Evolutionary conservation across 2,113 vertebrate species (phyloP).

Genomic region (Salvelinus namaycush): DNA sequence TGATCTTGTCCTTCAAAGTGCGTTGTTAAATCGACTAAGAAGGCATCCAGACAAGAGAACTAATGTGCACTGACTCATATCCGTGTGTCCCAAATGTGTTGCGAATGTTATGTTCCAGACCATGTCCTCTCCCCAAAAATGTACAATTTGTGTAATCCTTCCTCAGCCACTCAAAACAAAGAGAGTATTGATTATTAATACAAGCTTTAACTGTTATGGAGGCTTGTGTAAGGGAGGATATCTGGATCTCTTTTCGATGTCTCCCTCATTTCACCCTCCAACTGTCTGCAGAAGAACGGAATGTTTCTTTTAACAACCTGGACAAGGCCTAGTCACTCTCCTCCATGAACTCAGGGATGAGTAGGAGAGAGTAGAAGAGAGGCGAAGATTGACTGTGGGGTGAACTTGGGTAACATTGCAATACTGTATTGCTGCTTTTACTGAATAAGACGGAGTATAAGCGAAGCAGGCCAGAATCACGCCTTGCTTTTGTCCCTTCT

Average conservation of each 20-base stretch:
- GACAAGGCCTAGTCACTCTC: slow-evolving; percentile 42
- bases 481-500: slow-evolving; percentile 34
- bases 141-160: not conserved
- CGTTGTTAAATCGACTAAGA: not conserved
- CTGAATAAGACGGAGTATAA: not conserved
- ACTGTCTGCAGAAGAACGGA: not conserved
- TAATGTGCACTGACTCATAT: not conserved
- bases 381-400: slow-evolving; percentile 26
- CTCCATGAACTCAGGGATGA: slow-evolving; percentile 29
- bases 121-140: not conserved
- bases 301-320: slow-evolving; percentile 32
- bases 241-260: not conserved
- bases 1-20: not conserved
- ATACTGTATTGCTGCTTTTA: slow-evolving; percentile 13
- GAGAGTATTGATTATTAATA: not conserved
- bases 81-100: not conserved
- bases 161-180: not conserved
- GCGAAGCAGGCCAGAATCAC: not conserved
- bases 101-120: not conserved
- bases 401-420: slow-evolving; percentile 16
- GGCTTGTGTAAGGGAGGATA: not conserved
- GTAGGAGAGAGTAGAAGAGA: slow-evolving; percentile 32
- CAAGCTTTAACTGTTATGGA: not conserved
- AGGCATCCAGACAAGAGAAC: not conserved
- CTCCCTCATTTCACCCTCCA: slow-evolving; percentile 13